phyloP scores from a whole-genome alignment of 2,888 invertebrate genomes.

The Gymnocheta viridis region DNA sequence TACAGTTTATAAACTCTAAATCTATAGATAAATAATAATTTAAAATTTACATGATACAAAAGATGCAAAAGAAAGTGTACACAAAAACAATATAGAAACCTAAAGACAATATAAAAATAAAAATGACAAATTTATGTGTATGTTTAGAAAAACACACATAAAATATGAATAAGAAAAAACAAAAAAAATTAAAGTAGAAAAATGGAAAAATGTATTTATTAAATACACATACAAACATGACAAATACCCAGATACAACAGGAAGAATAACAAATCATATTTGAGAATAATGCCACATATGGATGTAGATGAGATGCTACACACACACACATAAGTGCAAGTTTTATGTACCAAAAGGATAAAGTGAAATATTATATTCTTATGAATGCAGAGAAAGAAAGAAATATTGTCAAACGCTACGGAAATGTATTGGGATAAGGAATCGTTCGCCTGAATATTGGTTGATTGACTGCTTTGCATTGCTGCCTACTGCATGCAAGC shows the following conservation, averaged over 20 bases:
- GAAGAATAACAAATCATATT: slow-evolving; percentile 53
- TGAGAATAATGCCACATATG: slow-evolving; percentile 20
- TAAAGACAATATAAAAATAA: slow-evolving; percentile 36
- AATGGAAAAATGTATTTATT: slow-evolving; percentile 24
- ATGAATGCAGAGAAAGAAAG: slow-evolving; percentile 8
- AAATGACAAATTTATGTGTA: slow-evolving; percentile 57
- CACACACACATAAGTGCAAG: not conserved
- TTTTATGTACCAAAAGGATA: slow-evolving; percentile 6
- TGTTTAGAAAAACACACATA: slow-evolving; percentile 47
- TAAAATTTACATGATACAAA: slow-evolving; percentile 47
- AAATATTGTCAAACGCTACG: not conserved
- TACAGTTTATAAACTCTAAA: slow-evolving; percentile 52
- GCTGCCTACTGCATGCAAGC: too few relatives aligned
- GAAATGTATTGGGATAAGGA: not conserved
- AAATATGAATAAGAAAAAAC: slow-evolving; percentile 23
- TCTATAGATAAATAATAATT: slow-evolving; percentile 56
- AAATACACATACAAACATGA: slow-evolving; percentile 26
- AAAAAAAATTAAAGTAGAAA: slow-evolving; percentile 17
- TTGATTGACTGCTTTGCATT: too few relatives aligned
- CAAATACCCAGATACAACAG: slow-evolving; percentile 9
- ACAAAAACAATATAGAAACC: not conserved
- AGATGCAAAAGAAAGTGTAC: slow-evolving; percentile 11
- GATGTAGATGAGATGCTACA: not conserved
- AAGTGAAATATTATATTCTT: slow-evolving; percentile 1
- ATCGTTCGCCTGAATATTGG: too few relatives aligned